phyloP scores from a whole-genome alignment of 2,888 invertebrate species.

The Hydraecia micacea region DNA sequence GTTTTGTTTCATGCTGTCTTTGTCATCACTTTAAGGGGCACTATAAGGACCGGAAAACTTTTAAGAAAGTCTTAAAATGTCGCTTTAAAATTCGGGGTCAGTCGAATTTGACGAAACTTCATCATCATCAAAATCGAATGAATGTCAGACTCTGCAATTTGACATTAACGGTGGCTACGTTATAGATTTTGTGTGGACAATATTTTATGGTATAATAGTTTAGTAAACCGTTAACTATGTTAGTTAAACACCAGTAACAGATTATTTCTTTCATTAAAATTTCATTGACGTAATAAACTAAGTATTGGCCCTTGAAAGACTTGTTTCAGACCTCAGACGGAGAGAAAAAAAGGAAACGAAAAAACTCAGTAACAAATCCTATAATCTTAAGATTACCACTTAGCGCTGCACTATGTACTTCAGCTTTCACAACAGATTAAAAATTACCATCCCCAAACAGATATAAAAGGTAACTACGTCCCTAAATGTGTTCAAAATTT shows the following conservation, averaged over 20 bases:
- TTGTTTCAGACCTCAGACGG: neutral
- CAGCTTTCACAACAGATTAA: conserved; percentile 44
- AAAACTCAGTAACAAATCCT: conserved; percentile 7
- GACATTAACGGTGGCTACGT: too few species aligned
- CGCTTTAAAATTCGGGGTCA: too few species aligned
- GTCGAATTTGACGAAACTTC: too few species aligned
- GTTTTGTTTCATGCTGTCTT: too few species aligned
- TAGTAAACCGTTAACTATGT: too few species aligned
- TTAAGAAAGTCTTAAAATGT: too few species aligned
- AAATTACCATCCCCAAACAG: conserved; percentile 47
- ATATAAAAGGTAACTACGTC: conserved; percentile 50
- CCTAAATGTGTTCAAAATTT: conserved; percentile 51
- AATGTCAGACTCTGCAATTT: too few species aligned
- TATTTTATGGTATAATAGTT: too few species aligned
- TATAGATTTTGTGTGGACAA: too few species aligned
- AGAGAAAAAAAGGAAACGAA: neutral
- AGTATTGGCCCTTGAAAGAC: neutral
- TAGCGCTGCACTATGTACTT: conserved; percentile 24
- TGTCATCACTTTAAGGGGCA: too few species aligned
- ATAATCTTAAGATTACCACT: conserved; percentile 33
- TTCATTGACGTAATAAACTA: neutral
- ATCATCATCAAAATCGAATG: too few species aligned
- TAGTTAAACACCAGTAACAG: neutral
- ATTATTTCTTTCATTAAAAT: neutral
- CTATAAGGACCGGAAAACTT: too few species aligned